A percentile compares a stretch with the other conserved stretches of the same genome.
Conservation (phyloP, 1,140 invertebrate species). For the Solenopsis fugax region DNA sequence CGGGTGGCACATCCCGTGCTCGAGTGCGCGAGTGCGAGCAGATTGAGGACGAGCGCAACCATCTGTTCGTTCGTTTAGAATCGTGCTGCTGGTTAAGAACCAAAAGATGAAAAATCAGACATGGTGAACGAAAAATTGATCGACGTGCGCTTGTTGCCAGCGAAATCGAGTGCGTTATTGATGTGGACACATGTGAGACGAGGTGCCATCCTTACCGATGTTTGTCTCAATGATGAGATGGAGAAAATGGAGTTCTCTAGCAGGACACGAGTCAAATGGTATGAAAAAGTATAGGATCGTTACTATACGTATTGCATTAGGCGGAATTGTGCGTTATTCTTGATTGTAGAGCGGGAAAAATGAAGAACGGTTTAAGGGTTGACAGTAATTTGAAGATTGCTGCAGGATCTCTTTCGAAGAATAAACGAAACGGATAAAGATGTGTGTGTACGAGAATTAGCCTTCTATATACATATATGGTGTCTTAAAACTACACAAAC, state of each 20-base stretch:
- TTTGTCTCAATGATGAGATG: background rate
- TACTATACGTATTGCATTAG: slow-evolving; percentile 18
- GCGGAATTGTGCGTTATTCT: background rate
- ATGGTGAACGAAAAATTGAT: background rate
- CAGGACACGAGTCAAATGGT: background rate
- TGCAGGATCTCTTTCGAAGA: background rate
- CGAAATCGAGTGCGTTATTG: slow-evolving; percentile 1
- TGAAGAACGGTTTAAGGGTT: background rate
- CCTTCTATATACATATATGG: background rate
- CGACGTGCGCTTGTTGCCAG: background rate
- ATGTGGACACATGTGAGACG: background rate
- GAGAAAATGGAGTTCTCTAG: background rate
- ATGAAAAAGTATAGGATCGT: background rate
- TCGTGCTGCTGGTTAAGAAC: background rate
- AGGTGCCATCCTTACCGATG: background rate
- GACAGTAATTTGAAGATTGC: background rate
- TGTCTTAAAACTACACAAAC: background rate
- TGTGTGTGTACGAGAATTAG: background rate
- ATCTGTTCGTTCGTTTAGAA: background rate
- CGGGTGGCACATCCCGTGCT: background rate
- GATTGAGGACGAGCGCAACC: background rate
- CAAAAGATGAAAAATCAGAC: background rate
- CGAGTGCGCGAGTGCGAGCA: background rate
- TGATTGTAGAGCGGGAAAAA: background rate
- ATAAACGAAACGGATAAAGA: slow-evolving; percentile 7